Conservation (phyloP, 2,888 invertebrate genomes). For the Cylloceria caligata region DNA sequence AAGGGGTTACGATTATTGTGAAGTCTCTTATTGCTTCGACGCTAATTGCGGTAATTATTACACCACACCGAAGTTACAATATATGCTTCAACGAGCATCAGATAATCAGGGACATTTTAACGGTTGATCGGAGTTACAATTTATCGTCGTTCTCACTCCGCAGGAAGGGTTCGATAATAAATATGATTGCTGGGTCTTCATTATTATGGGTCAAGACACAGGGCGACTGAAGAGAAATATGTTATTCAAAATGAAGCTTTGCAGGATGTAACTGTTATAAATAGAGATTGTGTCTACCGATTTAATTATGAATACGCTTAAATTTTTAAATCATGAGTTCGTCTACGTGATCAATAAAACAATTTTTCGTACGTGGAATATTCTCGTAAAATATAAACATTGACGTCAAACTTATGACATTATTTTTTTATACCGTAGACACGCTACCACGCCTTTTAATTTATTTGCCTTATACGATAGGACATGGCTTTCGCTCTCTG, state of each 20-base stretch:
- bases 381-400: no score
- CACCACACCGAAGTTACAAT: constrained; percentile 29
- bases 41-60: constrained; percentile 42
- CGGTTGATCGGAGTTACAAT: constrained; percentile 7
- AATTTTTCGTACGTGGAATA: no score
- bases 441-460: no score
- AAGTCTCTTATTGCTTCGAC: constrained; percentile 9
- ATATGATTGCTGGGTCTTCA: neutral
- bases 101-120: constrained; percentile 39
- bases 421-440: no score
- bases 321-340: no score
- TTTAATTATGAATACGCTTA: no score
- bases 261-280: neutral
- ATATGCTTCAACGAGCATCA: neutral
- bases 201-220: neutral
- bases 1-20: neutral
- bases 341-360: no score
- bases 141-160: neutral
- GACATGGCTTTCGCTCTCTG: no score
- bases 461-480: no score
- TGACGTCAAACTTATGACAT: no score
- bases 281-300: no score
- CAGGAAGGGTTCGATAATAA: neutral
- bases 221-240: neutral
- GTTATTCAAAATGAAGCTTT: neutral